Evolutionary conservation across 2,113 vertebrate species (phyloP).

Genomic region (Nyctereutes procyonoides): DNA sequence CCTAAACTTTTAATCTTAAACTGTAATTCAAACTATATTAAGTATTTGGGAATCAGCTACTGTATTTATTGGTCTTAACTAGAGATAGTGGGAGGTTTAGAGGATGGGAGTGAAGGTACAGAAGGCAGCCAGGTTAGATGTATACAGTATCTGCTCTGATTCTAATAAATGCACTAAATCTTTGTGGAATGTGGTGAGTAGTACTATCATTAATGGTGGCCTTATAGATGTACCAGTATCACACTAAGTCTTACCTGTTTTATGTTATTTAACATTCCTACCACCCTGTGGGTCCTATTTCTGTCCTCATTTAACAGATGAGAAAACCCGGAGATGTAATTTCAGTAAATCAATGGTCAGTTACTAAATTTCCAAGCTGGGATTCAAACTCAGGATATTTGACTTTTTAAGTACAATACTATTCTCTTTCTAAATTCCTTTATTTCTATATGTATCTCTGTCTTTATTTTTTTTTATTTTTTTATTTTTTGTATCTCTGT

Average conservation of each 20-base stretch:
- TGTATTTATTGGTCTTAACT: background rate
- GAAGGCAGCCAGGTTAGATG: background rate
- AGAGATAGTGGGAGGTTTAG: background rate
- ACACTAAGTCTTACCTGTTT: background rate
- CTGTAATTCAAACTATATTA: background rate
- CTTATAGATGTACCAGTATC: background rate
- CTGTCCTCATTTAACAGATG: conserved; percentile 32
- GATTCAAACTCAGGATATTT: conserved; percentile 5
- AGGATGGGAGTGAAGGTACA: background rate
- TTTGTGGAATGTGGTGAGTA: background rate
- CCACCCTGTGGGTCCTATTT: background rate
- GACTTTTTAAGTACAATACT: conserved; percentile 29
- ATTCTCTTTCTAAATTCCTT: background rate
- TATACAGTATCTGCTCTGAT: background rate
- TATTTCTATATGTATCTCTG: background rate
- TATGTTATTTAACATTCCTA: background rate
- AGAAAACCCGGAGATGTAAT: conserved; percentile 30
- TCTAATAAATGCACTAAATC: background rate
- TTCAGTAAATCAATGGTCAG: conserved; percentile 31
- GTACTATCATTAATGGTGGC: background rate
- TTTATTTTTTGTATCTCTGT: background rate
- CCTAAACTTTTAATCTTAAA: conserved; percentile 14
- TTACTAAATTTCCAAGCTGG: background rate
- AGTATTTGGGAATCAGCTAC: conserved; percentile 6
- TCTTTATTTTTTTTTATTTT: too few species aligned